These are phyloP conservation scores for Stictonetta naevosa DNA, from an alignment of 2,113 vertebrate genomes.

Conservation along the genomic window DNA sequence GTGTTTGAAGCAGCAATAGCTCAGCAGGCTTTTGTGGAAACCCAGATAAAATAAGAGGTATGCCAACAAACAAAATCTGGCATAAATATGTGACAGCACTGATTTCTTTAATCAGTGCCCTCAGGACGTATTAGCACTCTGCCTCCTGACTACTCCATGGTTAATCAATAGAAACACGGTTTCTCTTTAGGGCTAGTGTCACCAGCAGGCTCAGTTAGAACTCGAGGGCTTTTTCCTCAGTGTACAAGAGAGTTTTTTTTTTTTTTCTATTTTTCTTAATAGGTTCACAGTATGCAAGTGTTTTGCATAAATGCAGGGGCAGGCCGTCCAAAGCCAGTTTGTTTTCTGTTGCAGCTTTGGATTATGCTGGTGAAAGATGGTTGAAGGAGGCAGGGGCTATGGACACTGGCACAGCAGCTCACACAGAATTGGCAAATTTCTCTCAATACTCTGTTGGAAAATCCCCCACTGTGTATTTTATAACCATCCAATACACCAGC, in stretches of 20 bases:
- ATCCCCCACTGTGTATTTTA: background rate
- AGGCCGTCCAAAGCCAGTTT: background rate
- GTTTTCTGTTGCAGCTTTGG: background rate
- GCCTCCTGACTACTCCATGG: background rate
- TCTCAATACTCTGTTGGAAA: background rate
- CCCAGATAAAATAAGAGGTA: background rate
- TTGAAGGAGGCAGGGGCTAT: background rate
- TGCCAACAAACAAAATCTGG: constrained; percentile 31
- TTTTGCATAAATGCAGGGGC: background rate
- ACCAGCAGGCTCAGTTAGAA: constrained; percentile 6
- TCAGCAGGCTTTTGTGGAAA: background rate
- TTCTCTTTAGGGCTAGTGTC: constrained; percentile 51
- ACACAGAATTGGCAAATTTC: background rate
- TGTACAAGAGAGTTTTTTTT: background rate
- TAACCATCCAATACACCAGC: background rate
- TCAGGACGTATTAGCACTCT: constrained; percentile 19
- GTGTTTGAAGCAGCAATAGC: background rate
- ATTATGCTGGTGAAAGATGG: background rate
- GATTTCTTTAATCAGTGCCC: constrained; percentile 34
- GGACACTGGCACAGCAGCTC: background rate
- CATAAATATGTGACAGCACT: constrained; percentile 14
- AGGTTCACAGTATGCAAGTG: background rate
- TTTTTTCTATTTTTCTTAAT: background rate
- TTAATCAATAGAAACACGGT: constrained; percentile 20
- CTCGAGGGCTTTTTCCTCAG: background rate